phyloP scores from a whole-genome alignment of 2,797 vertebrate genomes.

The Pangasius mekongensis region DNA sequence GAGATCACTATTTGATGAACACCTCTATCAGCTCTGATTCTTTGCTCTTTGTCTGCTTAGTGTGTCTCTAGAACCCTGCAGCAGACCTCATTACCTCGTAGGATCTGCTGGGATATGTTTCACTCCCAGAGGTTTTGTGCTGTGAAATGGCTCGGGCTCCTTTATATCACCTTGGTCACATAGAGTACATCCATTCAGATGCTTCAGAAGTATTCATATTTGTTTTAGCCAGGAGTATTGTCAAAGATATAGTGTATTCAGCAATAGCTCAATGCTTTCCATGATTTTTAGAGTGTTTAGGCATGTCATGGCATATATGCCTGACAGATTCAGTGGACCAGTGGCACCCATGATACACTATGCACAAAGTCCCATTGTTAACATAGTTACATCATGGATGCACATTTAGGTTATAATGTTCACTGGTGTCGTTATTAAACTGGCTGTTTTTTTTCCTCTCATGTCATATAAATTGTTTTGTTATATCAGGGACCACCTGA shows the following conservation, averaged over 20 bases:
- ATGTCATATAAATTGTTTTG: too few relatives aligned
- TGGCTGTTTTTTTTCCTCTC: too few relatives aligned
- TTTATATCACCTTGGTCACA: slow-evolving; percentile 21
- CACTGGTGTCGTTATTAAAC: too few relatives aligned
- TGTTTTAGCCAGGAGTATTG: background rate
- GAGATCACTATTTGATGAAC: slow-evolving; percentile 66
- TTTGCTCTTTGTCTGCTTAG: slow-evolving; percentile 17
- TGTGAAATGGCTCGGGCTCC: background rate
- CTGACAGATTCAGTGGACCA: background rate
- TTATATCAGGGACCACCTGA: too few relatives aligned
- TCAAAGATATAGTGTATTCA: background rate
- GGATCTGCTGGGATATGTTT: slow-evolving; percentile 58
- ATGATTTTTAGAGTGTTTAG: slow-evolving; percentile 11
- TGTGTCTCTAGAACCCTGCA: slow-evolving; percentile 29
- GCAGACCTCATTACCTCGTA: slow-evolving; percentile 71
- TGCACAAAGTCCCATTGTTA: background rate
- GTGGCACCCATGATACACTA: background rate
- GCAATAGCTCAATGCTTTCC: background rate
- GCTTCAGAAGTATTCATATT: background rate
- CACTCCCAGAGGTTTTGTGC: slow-evolving; percentile 58
- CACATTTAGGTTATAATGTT: slow-evolving; percentile 7
- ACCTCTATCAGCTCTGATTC: slow-evolving; percentile 46
- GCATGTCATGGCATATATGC: background rate
- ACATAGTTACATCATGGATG: slow-evolving; percentile 30
- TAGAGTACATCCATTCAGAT: slow-evolving; percentile 7